Conservation (phyloP, 2,113 vertebrate genomes). For the Chionis minor region DNA sequence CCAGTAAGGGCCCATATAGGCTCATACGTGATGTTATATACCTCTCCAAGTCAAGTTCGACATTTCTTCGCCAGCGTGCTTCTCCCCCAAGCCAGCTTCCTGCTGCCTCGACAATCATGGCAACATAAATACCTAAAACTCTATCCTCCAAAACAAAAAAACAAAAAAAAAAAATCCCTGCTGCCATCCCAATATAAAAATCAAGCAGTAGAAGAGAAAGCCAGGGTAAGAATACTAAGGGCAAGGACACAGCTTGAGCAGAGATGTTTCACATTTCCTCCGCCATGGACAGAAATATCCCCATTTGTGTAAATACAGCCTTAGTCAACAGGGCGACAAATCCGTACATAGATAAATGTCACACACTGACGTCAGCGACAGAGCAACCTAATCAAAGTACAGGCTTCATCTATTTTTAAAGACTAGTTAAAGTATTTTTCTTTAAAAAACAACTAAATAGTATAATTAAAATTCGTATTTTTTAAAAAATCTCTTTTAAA, state of each 20-base stretch:
- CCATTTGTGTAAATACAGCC: slow-evolving; percentile 41
- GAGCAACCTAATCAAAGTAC: slow-evolving; percentile 57
- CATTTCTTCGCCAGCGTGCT: rapidly evolving
- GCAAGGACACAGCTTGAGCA: background rate
- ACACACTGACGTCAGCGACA: slow-evolving; percentile 16
- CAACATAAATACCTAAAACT: background rate
- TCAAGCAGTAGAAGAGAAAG: background rate
- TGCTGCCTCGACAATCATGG: background rate
- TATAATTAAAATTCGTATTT: background rate
- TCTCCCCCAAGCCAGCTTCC: background rate
- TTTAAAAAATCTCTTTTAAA: background rate
- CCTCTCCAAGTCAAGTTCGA: background rate
- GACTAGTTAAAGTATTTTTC: background rate
- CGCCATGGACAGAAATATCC: slow-evolving; percentile 22
- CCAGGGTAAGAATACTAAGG: background rate
- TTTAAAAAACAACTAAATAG: background rate
- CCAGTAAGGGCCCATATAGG: background rate
- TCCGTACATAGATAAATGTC: slow-evolving; percentile 38
- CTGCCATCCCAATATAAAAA: background rate
- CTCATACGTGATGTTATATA: background rate
- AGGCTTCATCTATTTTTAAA: slow-evolving; percentile 58
- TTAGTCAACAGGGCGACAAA: slow-evolving; percentile 49
- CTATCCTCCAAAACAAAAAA: background rate
- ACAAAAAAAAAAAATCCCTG: background rate
- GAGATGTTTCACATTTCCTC: background rate